These are phyloP conservation scores for Oryctolagus cuniculus DNA, from an alignment of 2,113 vertebrate genomes.

Conservation along the genomic window mOryCun1.1 NC_091433.1:13593501-13594000, in stretches of 20 bases:
- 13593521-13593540: too few species aligned
- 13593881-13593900: neutral
- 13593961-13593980: neutral
- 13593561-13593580: too few species aligned
- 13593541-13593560: too few species aligned
- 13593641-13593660: neutral
- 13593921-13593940: neutral
- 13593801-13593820: slow-evolving; percentile 41
- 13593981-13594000: neutral
- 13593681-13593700: neutral
- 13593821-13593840: neutral
- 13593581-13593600: too few species aligned
- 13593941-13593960: neutral
- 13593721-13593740: neutral
- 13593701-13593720: slow-evolving; percentile 24
- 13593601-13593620: too few species aligned
- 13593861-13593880: neutral
- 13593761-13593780: neutral
- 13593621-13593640: neutral
- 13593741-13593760: slow-evolving; percentile 8
- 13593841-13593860: neutral
- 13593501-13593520: too few species aligned
- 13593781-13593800: neutral
- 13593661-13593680: neutral
- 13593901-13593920: neutral